A percentile compares a stretch with the other conserved stretches of the same genome.
Evolutionary conservation across 2,888 invertebrate genomes (phyloP).

Genomic region (Oscheius onirici): DNA sequence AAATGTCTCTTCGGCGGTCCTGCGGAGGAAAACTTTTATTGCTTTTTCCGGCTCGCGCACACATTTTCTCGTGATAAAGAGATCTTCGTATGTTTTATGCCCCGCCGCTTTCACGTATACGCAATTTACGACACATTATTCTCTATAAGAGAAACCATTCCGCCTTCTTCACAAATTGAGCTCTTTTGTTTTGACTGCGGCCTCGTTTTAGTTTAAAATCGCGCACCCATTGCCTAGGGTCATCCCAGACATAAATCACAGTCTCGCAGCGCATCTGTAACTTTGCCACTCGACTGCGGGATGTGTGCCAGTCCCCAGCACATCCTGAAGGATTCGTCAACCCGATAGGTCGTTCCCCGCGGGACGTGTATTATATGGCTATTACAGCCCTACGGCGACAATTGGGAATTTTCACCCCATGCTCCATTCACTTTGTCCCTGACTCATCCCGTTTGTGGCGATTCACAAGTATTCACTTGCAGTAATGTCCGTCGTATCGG

Average conservation of each 20-base stretch:
- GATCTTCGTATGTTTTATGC: slow-evolving; percentile 4
- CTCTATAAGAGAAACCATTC: too few species aligned
- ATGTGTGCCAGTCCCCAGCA: slow-evolving; percentile 11
- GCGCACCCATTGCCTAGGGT: not conserved
- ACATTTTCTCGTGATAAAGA: slow-evolving; percentile 3
- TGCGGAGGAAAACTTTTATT: not conserved
- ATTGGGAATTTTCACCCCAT: slow-evolving; percentile 18
- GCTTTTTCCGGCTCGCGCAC: slow-evolving; percentile 9
- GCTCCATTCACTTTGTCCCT: slow-evolving; percentile 18
- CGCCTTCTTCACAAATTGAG: too few species aligned
- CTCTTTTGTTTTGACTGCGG: too few species aligned
- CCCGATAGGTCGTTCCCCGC: slow-evolving; percentile 25
- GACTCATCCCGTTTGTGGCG: slow-evolving; percentile 11
- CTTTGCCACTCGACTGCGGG: slow-evolving; percentile 10
- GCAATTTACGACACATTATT: too few species aligned
- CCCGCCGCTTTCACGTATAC: not conserved
- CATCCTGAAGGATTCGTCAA: slow-evolving; percentile 23
- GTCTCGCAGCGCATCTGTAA: slow-evolving; percentile 25
- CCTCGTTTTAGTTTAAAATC: not conserved
- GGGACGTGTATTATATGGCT: slow-evolving; percentile 30
- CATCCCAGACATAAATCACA: slow-evolving; percentile 19
- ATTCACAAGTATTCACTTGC: slow-evolving; percentile 7
- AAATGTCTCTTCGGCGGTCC: not conserved
- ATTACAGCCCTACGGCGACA: slow-evolving; percentile 29
- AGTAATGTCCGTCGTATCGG: slow-evolving; percentile 49